Base-by-base conservation (phyloP, 2,113 vertebrate species). In the Argyrosomus japonicus region DNA sequence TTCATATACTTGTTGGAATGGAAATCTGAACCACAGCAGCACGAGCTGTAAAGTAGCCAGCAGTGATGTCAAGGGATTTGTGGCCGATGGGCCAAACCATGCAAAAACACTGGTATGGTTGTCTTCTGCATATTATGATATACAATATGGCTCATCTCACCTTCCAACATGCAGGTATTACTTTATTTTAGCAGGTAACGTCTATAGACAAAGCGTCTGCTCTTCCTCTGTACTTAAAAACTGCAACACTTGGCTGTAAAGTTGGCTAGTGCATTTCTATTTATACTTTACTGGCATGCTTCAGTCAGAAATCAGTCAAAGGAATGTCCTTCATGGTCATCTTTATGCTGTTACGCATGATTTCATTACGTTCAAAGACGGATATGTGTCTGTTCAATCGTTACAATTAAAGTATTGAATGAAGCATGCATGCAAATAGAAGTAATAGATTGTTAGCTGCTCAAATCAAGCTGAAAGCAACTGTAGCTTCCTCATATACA, bases 1-100 rank as follows among this genome's bases (percentile, higher is more conserved):
- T 84, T 64, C 56, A 40, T 82, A 62, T 73, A 61, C 63, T 40
- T 47, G 57, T 63, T 18, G 32, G n/a, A 63, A 77, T 81, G 67
- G 29, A 89, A 86, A 75, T 84, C 3, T 61, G 19, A 77, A 69
- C 50, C 68, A 14, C 63, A 32, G 32, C 27, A 15, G 27, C 17
- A 47, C 13, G 21, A 45, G 12, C 69, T 68, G 25, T 67, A n/a
- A 63, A 54, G 69, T 50, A 7, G 2, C 21, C 47, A 29, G 43
- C 23, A 14, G 50, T 12, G 13, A n/a, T 56, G 9, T n/a, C 1
- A 75, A 18, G 27, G 43, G 32, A 70, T 70, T 75, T 56, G 36
- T 68, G 12, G 11, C 2, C 58, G 14, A 68, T 68, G 17, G 2
- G 61, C 4, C n/a, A 40, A 68, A 32, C 14, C 50, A 53, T 53